Evolutionary conservation across 2,113 vertebrate genomes (phyloP), one percentile per base, ranked within the genome.

Genomic region (Pygoscelis antarcticus): DNA sequence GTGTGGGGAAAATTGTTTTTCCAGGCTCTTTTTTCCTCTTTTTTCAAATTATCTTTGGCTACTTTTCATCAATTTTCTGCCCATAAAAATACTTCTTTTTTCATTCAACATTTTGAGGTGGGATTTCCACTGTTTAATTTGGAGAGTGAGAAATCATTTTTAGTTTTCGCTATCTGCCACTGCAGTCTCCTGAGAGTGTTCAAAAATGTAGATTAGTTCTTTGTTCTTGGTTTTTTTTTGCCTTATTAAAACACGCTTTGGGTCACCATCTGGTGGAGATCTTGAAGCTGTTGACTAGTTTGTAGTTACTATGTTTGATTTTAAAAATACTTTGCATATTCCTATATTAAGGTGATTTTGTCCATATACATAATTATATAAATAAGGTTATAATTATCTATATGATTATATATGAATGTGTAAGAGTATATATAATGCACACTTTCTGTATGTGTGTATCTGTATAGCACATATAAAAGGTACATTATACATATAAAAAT

Each of bases 141-240:
- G 93, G 83, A 91, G 36, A 87, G 20, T 12, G 65, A 87, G 76
- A 87, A 80, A 80, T 77, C 30, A 21, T 38, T 81, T 90, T 93
- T 62, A 55, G 20, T 75, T 96, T 89, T 94, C 42, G 11, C 19
- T 93, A 60, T 82, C 80, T 83, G 20, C 62, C 72, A 52, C 52
- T 87, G 12, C 96, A 92, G 98, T 98, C 98, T 99, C 98, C 96
- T 97, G 96, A 98, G 95, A 98, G 74, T 96, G 49, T 92, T 93
- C 87, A 66, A 64, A 89, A 96, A 92, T 82, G 22, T 96, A 96
- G 93, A 95, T 88, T 97, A 87, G 58, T 89, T 46, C 72, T 96
- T 94, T 88, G 29, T 83, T 74, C 64, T 89, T 77, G 8, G 86
- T 42, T 64, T 96, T 93, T 82, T 42, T 61, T 96, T 13, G 4